These are phyloP conservation scores for Calosoma granatense DNA, from an alignment of 1,140 invertebrate genomes.

Conservation along the genomic window DNA sequence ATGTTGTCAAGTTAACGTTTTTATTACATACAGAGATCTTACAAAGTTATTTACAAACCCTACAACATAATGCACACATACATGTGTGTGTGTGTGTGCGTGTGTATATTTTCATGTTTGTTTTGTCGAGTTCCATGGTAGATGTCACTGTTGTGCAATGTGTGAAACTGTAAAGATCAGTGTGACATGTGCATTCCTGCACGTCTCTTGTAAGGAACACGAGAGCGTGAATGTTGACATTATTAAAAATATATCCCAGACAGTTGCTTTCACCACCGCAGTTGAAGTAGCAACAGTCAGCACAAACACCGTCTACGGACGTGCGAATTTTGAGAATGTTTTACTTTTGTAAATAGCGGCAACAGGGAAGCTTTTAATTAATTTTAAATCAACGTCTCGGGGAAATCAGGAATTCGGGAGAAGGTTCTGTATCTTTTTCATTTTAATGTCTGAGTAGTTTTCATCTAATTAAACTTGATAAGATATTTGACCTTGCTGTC, in stretches of 20 bases:
- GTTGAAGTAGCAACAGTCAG: too few species aligned
- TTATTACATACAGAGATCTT: neutral
- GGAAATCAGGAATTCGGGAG: neutral
- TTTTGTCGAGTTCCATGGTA: neutral
- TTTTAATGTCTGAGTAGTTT: neutral
- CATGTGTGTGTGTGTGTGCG: neutral
- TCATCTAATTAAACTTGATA: neutral
- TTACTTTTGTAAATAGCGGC: too few species aligned
- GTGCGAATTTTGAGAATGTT: too few species aligned
- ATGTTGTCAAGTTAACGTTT: neutral
- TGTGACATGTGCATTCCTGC: neutral
- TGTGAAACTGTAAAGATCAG: neutral
- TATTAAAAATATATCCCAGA: neutral
- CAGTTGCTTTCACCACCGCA: too few species aligned
- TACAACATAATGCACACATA: neutral
- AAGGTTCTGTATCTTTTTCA: neutral
- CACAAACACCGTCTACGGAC: too few species aligned
- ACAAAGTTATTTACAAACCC: neutral
- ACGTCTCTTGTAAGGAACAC: neutral
- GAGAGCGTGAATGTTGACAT: neutral
- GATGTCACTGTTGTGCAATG: neutral
- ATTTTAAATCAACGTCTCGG: neutral
- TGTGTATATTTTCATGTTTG: too few species aligned
- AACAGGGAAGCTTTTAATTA: too few species aligned
- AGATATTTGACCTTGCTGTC: neutral